Percentiles rank a stretch among this genome's conserved stretches.
Conservation (phyloP, 1,140 invertebrate species). For the Pararge aegeria region DNA sequence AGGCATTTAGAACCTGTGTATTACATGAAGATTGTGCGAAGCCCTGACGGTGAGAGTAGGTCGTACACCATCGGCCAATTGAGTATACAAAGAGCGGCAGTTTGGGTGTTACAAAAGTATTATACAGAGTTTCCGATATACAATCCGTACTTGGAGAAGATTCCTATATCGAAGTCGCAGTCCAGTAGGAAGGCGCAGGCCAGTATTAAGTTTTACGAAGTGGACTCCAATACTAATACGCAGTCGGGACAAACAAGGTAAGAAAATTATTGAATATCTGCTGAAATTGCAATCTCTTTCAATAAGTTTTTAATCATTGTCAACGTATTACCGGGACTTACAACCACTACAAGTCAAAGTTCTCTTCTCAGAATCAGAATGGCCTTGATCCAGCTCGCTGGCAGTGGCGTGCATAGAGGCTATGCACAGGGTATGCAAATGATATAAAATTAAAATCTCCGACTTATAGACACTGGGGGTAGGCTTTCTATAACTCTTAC, state of each 20-base stretch:
- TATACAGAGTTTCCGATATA: constrained; percentile 98
- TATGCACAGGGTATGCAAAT: too few relatives aligned
- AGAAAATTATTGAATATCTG: constrained; percentile 21
- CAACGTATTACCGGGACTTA: too few relatives aligned
- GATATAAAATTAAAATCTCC: too few relatives aligned
- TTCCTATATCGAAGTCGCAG: constrained; percentile 91
- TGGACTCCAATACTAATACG: constrained; percentile 90
- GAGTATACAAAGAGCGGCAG: constrained; percentile 96
- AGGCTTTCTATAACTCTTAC: too few relatives aligned
- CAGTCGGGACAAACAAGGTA: constrained; percentile 83
- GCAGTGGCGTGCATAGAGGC: too few relatives aligned
- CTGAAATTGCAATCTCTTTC: too few relatives aligned
- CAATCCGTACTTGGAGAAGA: constrained; percentile 96
- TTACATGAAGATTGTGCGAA: constrained; percentile 95
- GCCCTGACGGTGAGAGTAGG: constrained; percentile 94
- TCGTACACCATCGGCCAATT: constrained; percentile 94
- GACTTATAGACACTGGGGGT: too few relatives aligned
- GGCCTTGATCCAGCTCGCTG: too few relatives aligned
- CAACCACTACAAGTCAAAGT: too few relatives aligned
- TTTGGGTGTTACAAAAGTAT: constrained; percentile 96
- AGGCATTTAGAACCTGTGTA: constrained; percentile 94
- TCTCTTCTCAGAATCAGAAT: too few relatives aligned
- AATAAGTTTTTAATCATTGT: too few relatives aligned
- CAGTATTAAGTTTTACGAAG: constrained; percentile 98
- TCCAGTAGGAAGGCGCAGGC: constrained; percentile 83